A percentile compares a stretch with the other conserved stretches of the same genome.
Conservation (phyloP, 1,140 invertebrate genomes). For the Sycophaga agraensis region DNA sequence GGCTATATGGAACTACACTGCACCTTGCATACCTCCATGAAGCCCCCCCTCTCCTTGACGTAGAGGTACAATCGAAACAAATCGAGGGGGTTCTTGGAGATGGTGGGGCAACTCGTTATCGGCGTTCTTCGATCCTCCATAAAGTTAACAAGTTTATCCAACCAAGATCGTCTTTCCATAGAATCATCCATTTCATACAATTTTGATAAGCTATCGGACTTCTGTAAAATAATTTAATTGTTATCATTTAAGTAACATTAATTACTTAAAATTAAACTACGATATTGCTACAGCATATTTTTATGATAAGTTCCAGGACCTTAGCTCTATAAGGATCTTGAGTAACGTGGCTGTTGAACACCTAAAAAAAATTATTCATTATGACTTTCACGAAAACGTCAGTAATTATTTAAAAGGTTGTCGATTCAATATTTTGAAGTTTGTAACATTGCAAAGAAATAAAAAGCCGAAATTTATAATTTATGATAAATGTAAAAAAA, state of each 20-base stretch:
- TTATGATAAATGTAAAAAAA: no score
- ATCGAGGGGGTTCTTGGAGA: slow-evolving; percentile 97
- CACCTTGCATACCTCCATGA: slow-evolving; percentile 91
- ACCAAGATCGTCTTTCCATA: slow-evolving; percentile 84
- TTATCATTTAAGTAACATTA: background rate
- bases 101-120: slow-evolving; percentile 92
- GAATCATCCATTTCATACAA: slow-evolving; percentile 96
- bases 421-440: no score
- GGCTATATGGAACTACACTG: slow-evolving; percentile 66
- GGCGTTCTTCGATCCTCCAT: slow-evolving; percentile 92
- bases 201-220: slow-evolving; percentile 87
- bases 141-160: slow-evolving; percentile 89
- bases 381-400: no score
- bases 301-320: slow-evolving; percentile 52
- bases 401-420: no score
- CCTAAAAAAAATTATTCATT: slow-evolving; percentile 74
- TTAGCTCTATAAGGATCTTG: slow-evolving; percentile 86
- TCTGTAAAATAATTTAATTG: slow-evolving; percentile 60
- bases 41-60: slow-evolving; percentile 94
- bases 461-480: background rate
- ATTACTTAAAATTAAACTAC: background rate
- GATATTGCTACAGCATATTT: background rate
- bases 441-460: no score
- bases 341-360: slow-evolving; percentile 89
- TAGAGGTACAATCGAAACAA: slow-evolving; percentile 92